Evolutionary conservation across 2,888 invertebrate species (phyloP).

Genomic region (Perizoma affinitatum): DNA sequence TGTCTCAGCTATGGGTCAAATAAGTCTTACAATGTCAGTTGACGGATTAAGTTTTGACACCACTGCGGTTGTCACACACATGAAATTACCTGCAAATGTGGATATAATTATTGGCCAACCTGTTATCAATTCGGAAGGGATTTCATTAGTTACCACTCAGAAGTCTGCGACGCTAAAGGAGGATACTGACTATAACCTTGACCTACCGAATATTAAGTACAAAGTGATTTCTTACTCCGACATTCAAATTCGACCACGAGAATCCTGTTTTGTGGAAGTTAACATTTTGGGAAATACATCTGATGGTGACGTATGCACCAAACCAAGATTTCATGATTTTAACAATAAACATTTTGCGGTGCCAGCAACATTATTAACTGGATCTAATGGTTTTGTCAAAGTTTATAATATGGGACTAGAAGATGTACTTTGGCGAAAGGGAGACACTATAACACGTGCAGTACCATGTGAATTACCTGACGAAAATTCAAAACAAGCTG

Average conservation of each 20-base stretch:
- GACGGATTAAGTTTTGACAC: neutral
- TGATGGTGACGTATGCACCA: neutral
- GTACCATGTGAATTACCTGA: too few relatives aligned
- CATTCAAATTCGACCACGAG: too few relatives aligned
- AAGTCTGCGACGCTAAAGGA: constrained; percentile 14
- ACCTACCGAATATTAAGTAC: neutral
- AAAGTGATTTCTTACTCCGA: neutral
- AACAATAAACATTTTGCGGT: constrained; percentile 28
- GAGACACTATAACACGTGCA: too few relatives aligned
- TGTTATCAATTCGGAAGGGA: constrained; percentile 32
- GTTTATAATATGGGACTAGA: too few relatives aligned
- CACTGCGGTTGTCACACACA: constrained; percentile 18
- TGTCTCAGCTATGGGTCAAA: neutral
- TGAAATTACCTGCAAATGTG: constrained; percentile 28
- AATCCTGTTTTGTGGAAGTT: too few relatives aligned
- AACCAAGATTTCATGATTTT: too few relatives aligned
- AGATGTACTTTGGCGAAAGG: too few relatives aligned
- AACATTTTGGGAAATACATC: neutral
- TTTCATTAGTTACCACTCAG: constrained; percentile 30
- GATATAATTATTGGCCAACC: constrained; percentile 40
- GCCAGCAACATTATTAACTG: neutral
- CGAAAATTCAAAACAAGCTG: too few relatives aligned
- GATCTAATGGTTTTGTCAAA: too few relatives aligned
- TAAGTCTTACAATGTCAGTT: too few relatives aligned
- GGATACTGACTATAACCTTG: neutral